Evolutionary conservation across 2,888 invertebrate genomes (phyloP), one percentile per base, ranked within the genome.

Genomic region (Hyles lineata): DNA sequence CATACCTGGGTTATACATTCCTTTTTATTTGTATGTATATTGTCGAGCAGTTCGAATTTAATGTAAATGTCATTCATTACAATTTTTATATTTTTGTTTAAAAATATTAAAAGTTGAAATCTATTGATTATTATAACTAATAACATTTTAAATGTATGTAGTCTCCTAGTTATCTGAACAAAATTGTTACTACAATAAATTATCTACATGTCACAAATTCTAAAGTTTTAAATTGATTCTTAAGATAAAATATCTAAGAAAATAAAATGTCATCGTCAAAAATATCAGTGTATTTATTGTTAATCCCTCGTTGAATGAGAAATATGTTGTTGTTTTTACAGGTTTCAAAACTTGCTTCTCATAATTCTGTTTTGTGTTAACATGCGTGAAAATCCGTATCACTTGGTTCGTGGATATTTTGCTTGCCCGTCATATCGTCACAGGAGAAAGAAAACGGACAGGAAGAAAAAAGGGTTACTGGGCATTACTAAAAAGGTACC

Each of bases 141-240:
- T 67, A 67, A 21, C 35, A 63, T 63, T 43, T 50, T 8, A 60
- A 55, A 60, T 60, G 70, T 60, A 59, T 35, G 59, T 71, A 71
- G 70, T 78, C 77, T 76, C 43, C 79, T 81, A 79, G 74, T 78
- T 78, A 80, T 80, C 76, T 81, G 77, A 78, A 81, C 77, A 78
- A 83, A 84, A 59, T 60, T 71, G 58, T 71, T 32, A 60, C 60
- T 71, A 35, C 67, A 70, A 21, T 23, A 60, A 71, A 60, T 75
- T 77, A 79, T 81, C 75, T 83, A 80, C 79, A 80, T 85, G 82
- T 85, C 83, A 82, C 76, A 80, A 80, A 82, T 82, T 81, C 75
- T 80, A 83, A 84, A 81, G 81, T 76, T 78, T 79, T 82, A 79
- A 80, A 80, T 77, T 78, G 76, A 79, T 78, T 75, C 70, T 75